Evolutionary conservation across 2,888 invertebrate genomes (phyloP).

Genomic region (Eumacrocentrus americanus): DNA sequence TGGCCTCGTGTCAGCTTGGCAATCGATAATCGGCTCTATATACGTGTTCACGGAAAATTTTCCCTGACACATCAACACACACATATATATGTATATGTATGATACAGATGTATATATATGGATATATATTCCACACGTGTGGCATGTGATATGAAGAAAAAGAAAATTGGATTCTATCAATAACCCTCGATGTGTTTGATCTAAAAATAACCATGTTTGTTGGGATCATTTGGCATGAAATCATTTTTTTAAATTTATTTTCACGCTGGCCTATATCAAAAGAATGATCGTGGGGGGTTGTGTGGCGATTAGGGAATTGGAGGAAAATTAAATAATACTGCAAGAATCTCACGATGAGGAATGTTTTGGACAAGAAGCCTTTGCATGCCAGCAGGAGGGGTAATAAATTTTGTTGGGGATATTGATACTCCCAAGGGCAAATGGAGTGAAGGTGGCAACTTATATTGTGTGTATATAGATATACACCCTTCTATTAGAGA

Average conservation of each 20-base stretch:
- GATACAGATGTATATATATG: too few relatives aligned
- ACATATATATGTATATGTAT: neutral
- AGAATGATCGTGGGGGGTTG: too few relatives aligned
- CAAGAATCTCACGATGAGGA: too few relatives aligned
- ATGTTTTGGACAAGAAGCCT: too few relatives aligned
- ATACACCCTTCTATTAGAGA: neutral
- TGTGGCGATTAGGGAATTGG: too few relatives aligned
- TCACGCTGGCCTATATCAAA: too few relatives aligned
- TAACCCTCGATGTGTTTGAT: neutral
- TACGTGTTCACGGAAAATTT: neutral
- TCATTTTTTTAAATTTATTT: too few relatives aligned
- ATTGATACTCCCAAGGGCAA: slow-evolving; percentile 9
- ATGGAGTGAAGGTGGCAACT: slow-evolving; percentile 3
- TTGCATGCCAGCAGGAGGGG: too few relatives aligned
- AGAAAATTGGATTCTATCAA: neutral
- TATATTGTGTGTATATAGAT: too few relatives aligned
- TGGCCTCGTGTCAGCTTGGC: neutral
- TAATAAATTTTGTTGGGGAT: slow-evolving; percentile 5
- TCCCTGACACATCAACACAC: neutral
- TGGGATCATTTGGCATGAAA: too few relatives aligned
- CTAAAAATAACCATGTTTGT: too few relatives aligned
- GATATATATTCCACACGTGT: neutral
- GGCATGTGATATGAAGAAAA: neutral
- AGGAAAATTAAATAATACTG: too few relatives aligned
- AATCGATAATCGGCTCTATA: neutral